Evolutionary conservation across 2,888 invertebrate species (phyloP), one percentile per base, ranked within the genome.

Genomic region (Acheta domesticus): DNA sequence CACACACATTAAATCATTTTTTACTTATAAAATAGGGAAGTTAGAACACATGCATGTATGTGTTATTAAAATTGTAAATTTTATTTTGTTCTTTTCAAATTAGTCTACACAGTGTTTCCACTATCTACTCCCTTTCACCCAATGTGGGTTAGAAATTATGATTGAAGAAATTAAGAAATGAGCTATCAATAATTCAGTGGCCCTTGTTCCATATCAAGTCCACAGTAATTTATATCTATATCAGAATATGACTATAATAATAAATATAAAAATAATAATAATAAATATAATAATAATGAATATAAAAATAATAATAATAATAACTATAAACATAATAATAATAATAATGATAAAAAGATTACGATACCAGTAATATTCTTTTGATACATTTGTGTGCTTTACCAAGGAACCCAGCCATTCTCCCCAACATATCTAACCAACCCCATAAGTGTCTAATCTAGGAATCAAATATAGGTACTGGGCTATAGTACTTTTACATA

Each of bases 341-440:
- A 75, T 75, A 23, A 23, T 23, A 23, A 23, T 23, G 3, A 23
- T 23, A 23, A 23, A 80, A 80, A 75, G 79, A 79, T 76, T 78
- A 76, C 49, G 78, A 82, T 80, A 81, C 79, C 80, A 82, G 80
- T 78, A 80, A 79, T 62, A 62, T 62, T n/a, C 62, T 62, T 62
- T 62, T 14, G n/a, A 62, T 62, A 62, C n/a, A n/a, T 14, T 12
- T 62, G 62, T 62, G 62, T 62, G 62, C 62, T 19, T 76, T 80
- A 84, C 86, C 86, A 86, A 87, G 87, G 87, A 87, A 87, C 87
- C 85, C 86, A 85, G 86, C 87, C 87, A 87, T 86, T 87, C 86
- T 87, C 86, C 86, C 86, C 85, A 81, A 80, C 36, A 77, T 79
- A 79, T 79, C 81, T 81, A 81, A 81, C 81, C 78, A 74, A 77